Percentiles rank a stretch among this genome's conserved stretches.
Conservation (phyloP, 2,888 invertebrate genomes). For the Eurytoma adleriae region DNA sequence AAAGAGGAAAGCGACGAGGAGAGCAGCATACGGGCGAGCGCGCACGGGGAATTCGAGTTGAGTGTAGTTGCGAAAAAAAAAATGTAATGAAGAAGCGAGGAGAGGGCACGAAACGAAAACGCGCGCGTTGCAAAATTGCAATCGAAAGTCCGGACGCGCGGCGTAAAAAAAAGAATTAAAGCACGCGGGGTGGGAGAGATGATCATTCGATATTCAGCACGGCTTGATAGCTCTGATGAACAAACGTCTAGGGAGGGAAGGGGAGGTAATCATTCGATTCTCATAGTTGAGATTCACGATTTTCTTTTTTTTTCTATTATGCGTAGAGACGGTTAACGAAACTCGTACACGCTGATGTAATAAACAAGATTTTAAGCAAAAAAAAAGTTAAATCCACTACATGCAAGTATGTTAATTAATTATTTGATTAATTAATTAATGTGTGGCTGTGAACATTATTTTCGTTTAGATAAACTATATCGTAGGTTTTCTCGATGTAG, state of each 20-base stretch:
- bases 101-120: slow-evolving; percentile 10
- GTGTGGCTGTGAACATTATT: slow-evolving; percentile 74
- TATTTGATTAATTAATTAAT: slow-evolving; percentile 70
- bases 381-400: slow-evolving; percentile 52
- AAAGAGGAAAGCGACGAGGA: slow-evolving; percentile 30
- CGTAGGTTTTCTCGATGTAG: slow-evolving; percentile 53
- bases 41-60: slow-evolving; percentile 33
- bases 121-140: neutral
- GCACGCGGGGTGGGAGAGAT: neutral
- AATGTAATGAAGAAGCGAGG: slow-evolving; percentile 10
- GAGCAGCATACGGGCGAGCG: slow-evolving; percentile 31
- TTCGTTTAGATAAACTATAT: slow-evolving; percentile 54
- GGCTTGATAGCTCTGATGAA: neutral
- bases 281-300: slow-evolving; percentile 40
- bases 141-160: too few relatives aligned
- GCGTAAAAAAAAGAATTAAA: neutral
- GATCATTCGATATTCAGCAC: neutral
- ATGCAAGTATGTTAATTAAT: slow-evolving; percentile 59
- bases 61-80: slow-evolving; percentile 32
- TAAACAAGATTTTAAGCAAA: slow-evolving; percentile 41
- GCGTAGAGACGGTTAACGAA: slow-evolving; percentile 18
- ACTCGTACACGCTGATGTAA: slow-evolving; percentile 13
- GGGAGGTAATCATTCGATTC: slow-evolving; percentile 28
- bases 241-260: neutral
- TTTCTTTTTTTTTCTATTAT: slow-evolving; percentile 45